Percentiles rank a stretch among this genome's conserved stretches.
Evolutionary conservation across 2,888 invertebrate genomes (phyloP).

Genomic region (Marasmarcha lunaedactyla): DNA sequence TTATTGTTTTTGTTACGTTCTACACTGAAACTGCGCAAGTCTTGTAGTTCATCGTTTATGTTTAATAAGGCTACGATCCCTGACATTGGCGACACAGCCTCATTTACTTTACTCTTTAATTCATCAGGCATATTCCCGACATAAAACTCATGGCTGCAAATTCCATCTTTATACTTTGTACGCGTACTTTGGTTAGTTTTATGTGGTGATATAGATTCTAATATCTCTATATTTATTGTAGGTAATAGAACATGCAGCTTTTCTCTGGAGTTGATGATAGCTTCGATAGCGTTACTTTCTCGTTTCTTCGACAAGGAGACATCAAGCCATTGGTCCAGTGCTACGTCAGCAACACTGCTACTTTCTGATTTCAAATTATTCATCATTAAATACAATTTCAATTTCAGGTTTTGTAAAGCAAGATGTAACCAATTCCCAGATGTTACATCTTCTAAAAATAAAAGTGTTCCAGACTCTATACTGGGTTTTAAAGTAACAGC

Average conservation of each 20-base stretch:
- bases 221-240: conserved; percentile 7
- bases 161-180: not conserved
- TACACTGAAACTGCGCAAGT: conserved; percentile 33
- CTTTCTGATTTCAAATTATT: conserved; percentile 34
- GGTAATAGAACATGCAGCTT: conserved; percentile 35
- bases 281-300: conserved; percentile 43
- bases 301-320: conserved; percentile 36
- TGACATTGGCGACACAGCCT: conserved; percentile 31
- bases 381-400: conserved; percentile 40
- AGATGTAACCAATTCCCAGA: conserved; percentile 37
- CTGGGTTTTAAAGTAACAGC: conserved; percentile 46
- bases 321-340: conserved; percentile 49
- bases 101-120: conserved; percentile 21
- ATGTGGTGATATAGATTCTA: not conserved
- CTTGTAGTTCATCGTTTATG: conserved; percentile 32
- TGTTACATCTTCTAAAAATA: conserved; percentile 34
- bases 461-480: conserved; percentile 36
- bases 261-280: conserved; percentile 42
- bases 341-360: conserved; percentile 39
- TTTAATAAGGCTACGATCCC: conserved; percentile 40
- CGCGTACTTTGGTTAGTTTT: not conserved
- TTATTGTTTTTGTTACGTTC: conserved; percentile 36
- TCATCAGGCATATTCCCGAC: conserved; percentile 39
- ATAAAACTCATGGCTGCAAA: conserved; percentile 46
- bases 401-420: conserved; percentile 39